Percentiles rank a stretch among this genome's conserved stretches.
phyloP scores from a whole-genome alignment of 2,797 vertebrate species.

The Bradypodion ventrale region DNA sequence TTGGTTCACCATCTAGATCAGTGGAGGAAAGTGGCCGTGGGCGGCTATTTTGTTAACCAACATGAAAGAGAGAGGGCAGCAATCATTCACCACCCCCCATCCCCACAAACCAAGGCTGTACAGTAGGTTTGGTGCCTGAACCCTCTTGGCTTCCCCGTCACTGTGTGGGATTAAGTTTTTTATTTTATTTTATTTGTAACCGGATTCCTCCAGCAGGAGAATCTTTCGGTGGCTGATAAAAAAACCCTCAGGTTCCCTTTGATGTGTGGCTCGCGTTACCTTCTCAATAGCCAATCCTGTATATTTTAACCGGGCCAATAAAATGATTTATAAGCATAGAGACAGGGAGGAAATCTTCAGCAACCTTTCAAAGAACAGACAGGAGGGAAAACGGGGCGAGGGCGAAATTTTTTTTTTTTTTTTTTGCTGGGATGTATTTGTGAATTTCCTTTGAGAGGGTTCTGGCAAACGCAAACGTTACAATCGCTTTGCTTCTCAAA shows the following conservation, averaged over 20 bases:
- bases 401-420: conserved; percentile 30
- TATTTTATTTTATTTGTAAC: conserved; percentile 43
- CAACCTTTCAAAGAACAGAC: conserved; percentile 45
- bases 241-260: conserved; percentile 62
- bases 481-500: no score
- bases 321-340: conserved; percentile 67
- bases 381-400: conserved; percentile 37
- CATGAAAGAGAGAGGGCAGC: neutral
- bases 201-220: conserved; percentile 60
- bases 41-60: no score
- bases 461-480: neutral
- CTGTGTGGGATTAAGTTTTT: conserved; percentile 25
- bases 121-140: neutral
- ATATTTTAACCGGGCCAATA: conserved; percentile 59
- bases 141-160: conserved; percentile 20
- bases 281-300: conserved; percentile 46
- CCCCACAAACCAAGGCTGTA: neutral
- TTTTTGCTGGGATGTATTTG: conserved; percentile 22
- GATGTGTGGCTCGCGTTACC: conserved; percentile 61
- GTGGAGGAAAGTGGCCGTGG: no score
- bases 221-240: conserved; percentile 66
- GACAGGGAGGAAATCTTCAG: neutral
- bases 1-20: rapidly evolving
- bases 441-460: conserved; percentile 1
- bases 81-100: rapidly evolving